Percentiles rank a stretch among this genome's conserved stretches.
Conservation (phyloP, 2,888 invertebrate species). For the Amphipyra tragopoginis region DNA sequence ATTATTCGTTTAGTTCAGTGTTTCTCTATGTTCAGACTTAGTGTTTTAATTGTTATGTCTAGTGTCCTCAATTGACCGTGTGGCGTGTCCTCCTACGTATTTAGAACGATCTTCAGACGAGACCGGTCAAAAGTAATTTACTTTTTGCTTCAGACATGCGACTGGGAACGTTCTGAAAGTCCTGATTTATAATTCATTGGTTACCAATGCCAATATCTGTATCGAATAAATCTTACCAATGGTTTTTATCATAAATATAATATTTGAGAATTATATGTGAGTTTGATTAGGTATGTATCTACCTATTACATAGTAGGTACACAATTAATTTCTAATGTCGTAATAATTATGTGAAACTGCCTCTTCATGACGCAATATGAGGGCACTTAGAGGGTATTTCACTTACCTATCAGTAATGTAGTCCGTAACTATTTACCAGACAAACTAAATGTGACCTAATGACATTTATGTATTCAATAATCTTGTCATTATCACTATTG, state of each 20-base stretch:
- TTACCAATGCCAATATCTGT: not conserved
- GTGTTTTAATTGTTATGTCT: constrained; percentile 33
- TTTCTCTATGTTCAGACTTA: constrained; percentile 12
- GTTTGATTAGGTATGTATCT: too few relatives aligned
- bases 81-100: constrained; percentile 32
- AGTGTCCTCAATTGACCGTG: constrained; percentile 37
- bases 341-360: too few relatives aligned
- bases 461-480: too few relatives aligned
- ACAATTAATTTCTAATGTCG: too few relatives aligned
- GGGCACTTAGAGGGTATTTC: too few relatives aligned
- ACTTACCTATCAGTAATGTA: too few relatives aligned
- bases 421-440: too few relatives aligned
- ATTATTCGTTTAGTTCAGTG: constrained; percentile 9
- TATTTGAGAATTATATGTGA: not conserved
- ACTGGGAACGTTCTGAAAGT: constrained; percentile 9
- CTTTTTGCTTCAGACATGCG: constrained; percentile 28
- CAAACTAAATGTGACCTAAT: too few relatives aligned
- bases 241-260: not conserved
- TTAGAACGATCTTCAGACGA: constrained; percentile 35
- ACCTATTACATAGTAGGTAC: too few relatives aligned
- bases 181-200: constrained; percentile 30
- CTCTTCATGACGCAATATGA: too few relatives aligned
- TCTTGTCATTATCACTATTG: too few relatives aligned
- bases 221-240: not conserved
- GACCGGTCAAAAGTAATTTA: constrained; percentile 30